These are phyloP conservation scores for Malthinus seriepunctatus DNA, from an alignment of 2,888 invertebrate genomes.

Conservation along the genomic window DNA sequence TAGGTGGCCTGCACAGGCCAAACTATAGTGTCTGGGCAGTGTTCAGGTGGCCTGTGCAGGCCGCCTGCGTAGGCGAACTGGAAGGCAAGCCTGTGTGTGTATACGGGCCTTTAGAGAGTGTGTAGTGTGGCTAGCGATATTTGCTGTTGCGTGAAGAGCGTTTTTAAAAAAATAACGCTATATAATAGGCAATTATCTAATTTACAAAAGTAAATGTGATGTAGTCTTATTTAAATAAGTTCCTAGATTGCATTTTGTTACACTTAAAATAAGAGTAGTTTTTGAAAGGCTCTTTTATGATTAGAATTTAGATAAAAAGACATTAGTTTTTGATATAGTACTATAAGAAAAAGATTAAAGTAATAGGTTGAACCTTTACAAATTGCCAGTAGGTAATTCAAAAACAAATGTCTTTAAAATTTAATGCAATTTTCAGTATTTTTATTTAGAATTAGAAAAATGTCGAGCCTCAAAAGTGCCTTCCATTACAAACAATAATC, in stretches of 20 bases:
- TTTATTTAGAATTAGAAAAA: conserved; percentile 32
- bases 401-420: conserved; percentile 12
- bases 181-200: conserved; percentile 16
- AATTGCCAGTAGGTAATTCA: conserved; percentile 5
- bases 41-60: no score
- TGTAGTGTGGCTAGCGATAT: no score
- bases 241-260: conserved; percentile 22
- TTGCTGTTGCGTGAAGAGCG: no score
- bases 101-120: no score
- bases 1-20: no score
- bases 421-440: no score
- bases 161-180: background rate
- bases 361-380: background rate
- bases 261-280: conserved; percentile 14
- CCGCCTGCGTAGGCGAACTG: no score
- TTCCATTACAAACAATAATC: no score
- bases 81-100: no score
- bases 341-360: no score
- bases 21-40: no score
- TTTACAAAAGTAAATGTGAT: conserved; percentile 27
- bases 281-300: background rate
- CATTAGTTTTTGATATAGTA: conserved; percentile 1
- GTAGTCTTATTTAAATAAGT: conserved; percentile 21
- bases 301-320: conserved; percentile 7
- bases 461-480: background rate